Evolutionary conservation across 2,888 invertebrate species (phyloP).

Genomic region (Allacma fusca): DNA sequence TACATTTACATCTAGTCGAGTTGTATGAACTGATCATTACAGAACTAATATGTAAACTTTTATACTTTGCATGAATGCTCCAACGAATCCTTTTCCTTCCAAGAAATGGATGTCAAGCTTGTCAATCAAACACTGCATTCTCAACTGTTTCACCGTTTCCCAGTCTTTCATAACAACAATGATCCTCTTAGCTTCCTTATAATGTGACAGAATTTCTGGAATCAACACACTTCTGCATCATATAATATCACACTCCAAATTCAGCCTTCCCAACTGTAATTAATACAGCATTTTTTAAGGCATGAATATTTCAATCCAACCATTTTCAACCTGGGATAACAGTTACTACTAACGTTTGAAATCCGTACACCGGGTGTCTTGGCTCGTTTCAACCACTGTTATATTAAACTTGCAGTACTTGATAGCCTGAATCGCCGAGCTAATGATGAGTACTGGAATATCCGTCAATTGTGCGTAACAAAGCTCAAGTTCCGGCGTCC

Average conservation of each 20-base stretch:
- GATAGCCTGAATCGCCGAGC: constrained; percentile 29
- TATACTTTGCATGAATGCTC: constrained; percentile 26
- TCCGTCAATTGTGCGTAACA: neutral
- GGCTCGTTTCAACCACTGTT: constrained; percentile 1
- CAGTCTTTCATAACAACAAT: constrained; percentile 18
- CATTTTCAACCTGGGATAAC: no score
- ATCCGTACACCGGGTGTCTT: neutral
- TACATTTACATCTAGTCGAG: constrained; percentile 2
- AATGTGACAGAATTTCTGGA: constrained; percentile 26
- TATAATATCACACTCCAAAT: no score
- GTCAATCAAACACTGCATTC: neutral
- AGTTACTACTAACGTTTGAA: neutral
- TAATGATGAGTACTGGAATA: constrained; percentile 28
- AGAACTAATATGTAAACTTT: neutral
- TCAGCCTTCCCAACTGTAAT: no score
- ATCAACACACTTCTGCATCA: no score
- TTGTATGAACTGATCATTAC: neutral
- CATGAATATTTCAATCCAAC: no score
- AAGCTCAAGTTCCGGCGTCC: constrained; percentile 25
- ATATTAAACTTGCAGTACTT: constrained; percentile 29
- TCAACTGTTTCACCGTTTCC: neutral
- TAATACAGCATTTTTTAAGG: no score
- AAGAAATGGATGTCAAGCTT: neutral
- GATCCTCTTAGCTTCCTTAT: constrained; percentile 13
- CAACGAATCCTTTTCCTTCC: constrained; percentile 33